phyloP scores from a whole-genome alignment of 2,113 vertebrate genomes.

The Gambusia affinis region DNA sequence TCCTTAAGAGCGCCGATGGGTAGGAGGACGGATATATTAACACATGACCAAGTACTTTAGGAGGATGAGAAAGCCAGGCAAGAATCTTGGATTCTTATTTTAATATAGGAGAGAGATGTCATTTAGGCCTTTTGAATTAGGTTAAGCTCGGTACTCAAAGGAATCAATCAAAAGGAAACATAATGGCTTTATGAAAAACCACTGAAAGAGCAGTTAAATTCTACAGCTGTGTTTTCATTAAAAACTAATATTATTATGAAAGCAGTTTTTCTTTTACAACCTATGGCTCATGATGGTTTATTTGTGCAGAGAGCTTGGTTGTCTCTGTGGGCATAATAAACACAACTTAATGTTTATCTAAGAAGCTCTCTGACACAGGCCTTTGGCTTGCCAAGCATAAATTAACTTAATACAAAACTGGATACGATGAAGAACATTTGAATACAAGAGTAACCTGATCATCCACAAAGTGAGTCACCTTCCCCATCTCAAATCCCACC shows the following conservation, averaged over 20 bases:
- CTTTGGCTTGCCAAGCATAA: slow-evolving; percentile 52
- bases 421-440: slow-evolving; percentile 33
- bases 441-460: slow-evolving; percentile 1
- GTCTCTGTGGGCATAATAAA: slow-evolving; percentile 50
- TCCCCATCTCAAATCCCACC: neutral
- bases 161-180: slow-evolving; percentile 53
- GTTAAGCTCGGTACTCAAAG: slow-evolving; percentile 59
- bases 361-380: slow-evolving; percentile 47
- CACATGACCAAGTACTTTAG: slow-evolving; percentile 66
- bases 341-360: slow-evolving; percentile 51
- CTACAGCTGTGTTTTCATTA: slow-evolving; percentile 34
- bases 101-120: slow-evolving; percentile 61
- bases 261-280: slow-evolving; percentile 21
- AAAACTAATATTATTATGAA: slow-evolving; percentile 42
- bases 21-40: slow-evolving; percentile 63
- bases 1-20: slow-evolving; percentile 52
- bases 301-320: slow-evolving; percentile 40
- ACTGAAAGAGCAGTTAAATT: slow-evolving; percentile 34
- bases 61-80: slow-evolving; percentile 57
- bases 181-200: slow-evolving; percentile 35
- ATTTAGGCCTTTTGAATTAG: slow-evolving; percentile 63
- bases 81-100: slow-evolving; percentile 71
- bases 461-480: neutral
- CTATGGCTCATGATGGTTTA: slow-evolving; percentile 42
- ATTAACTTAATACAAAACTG: slow-evolving; percentile 38